Conservation (phyloP, 2,797 vertebrate species). For the Cossypha polioptera region DNA sequence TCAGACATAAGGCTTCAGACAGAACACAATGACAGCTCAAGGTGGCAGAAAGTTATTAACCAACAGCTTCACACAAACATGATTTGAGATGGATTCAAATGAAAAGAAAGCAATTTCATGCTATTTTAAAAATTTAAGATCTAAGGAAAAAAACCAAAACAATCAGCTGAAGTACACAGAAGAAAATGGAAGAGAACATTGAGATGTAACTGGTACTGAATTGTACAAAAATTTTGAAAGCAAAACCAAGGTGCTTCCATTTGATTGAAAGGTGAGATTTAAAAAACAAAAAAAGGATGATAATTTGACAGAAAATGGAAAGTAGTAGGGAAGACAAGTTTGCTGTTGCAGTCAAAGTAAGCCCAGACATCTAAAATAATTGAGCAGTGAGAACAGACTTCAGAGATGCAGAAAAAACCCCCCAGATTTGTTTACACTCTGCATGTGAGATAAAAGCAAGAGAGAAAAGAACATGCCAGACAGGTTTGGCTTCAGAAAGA, state of each 20-base stretch:
- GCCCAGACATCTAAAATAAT: conserved; percentile 3
- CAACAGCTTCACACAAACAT: neutral
- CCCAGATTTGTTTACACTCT: conserved; percentile 17
- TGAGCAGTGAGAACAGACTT: neutral
- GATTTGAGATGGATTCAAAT: neutral
- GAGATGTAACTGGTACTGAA: neutral
- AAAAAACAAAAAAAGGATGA: neutral
- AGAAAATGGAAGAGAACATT: neutral
- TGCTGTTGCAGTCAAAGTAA: neutral
- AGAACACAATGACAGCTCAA: neutral
- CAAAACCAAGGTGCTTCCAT: neutral
- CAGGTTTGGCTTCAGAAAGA: neutral
- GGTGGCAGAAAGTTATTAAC: neutral
- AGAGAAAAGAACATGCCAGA: neutral
- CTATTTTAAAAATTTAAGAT: neutral
- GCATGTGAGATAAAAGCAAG: neutral
- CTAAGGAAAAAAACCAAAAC: neutral
- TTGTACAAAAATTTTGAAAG: neutral
- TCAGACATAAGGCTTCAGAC: neutral
- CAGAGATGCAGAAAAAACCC: neutral
- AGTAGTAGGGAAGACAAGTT: neutral
- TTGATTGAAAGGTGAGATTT: neutral
- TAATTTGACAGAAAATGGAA: neutral
- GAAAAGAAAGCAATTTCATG: neutral
- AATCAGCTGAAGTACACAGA: neutral